Conservation (phyloP, 2,888 invertebrate genomes). For the Coenonympha arcania region DNA sequence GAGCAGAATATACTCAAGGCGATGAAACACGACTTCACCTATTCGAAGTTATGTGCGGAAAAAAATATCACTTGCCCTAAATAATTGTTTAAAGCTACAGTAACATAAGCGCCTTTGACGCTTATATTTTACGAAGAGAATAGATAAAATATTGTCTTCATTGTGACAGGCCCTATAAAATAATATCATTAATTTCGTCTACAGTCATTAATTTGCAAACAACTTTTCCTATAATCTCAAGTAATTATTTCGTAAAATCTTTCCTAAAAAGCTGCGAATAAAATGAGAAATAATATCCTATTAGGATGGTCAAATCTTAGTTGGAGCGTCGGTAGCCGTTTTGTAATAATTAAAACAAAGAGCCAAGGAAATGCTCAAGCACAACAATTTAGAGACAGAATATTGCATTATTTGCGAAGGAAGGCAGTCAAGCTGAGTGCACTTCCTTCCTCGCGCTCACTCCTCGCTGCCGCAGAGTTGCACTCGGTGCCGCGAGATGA, state of each 20-base stretch:
- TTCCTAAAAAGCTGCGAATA: not conserved
- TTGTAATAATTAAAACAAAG: conserved; percentile 14
- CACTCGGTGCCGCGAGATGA: conserved; percentile 6
- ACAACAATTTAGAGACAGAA: conserved; percentile 14
- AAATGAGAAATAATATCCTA: not conserved
- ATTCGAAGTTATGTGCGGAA: too few relatives aligned
- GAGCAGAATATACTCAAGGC: too few relatives aligned
- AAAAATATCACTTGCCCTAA: too few relatives aligned
- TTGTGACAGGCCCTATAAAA: too few relatives aligned
- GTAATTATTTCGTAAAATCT: not conserved
- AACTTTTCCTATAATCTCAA: not conserved
- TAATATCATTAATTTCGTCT: too few relatives aligned
- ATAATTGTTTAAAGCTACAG: too few relatives aligned
- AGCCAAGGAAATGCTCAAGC: conserved; percentile 10
- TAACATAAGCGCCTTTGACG: too few relatives aligned
- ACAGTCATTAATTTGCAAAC: too few relatives aligned
- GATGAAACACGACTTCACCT: too few relatives aligned
- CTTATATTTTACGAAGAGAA: too few relatives aligned
- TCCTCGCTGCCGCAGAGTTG: conserved; percentile 10
- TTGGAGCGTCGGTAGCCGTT: not conserved
- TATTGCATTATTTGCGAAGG: conserved; percentile 20
- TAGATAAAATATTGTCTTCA: too few relatives aligned
- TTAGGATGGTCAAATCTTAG: not conserved
- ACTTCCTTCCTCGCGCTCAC: conserved; percentile 12
- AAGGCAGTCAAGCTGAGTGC: conserved; percentile 13